Conservation (phyloP, 2,797 vertebrate genomes). For the Poliocrania exsul region DNA sequence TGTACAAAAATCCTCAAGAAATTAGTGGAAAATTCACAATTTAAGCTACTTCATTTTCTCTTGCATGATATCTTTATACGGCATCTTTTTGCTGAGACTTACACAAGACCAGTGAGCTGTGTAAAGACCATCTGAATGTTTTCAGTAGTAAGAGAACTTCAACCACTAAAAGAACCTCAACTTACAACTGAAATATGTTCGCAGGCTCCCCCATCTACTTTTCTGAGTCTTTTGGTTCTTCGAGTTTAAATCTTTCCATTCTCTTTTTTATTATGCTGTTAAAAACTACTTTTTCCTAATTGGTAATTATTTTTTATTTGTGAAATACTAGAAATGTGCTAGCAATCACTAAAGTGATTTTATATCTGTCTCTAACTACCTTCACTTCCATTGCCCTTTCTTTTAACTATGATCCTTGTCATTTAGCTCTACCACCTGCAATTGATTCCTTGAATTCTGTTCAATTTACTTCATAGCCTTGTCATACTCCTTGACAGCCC, state of each 20-base stretch:
- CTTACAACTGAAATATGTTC: background rate
- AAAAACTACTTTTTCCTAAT: background rate
- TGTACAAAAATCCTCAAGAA: background rate
- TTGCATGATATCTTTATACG: background rate
- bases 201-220: background rate
- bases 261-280: background rate
- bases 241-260: background rate
- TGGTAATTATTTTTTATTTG: background rate
- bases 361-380: background rate
- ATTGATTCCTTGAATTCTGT: background rate
- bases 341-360: background rate
- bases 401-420: background rate
- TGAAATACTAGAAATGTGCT: background rate
- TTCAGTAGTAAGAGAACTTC: background rate
- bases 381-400: background rate
- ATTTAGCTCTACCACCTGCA: background rate
- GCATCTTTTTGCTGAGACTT: background rate
- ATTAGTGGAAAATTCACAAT: background rate
- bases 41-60: background rate
- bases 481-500: constrained; percentile 30
- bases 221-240: background rate
- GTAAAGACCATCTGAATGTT: background rate
- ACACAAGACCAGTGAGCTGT: background rate
- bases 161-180: background rate
- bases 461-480: constrained; percentile 16